phyloP scores from a whole-genome alignment of 2,888 invertebrate genomes.

The Drosophila meridiana region DNA sequence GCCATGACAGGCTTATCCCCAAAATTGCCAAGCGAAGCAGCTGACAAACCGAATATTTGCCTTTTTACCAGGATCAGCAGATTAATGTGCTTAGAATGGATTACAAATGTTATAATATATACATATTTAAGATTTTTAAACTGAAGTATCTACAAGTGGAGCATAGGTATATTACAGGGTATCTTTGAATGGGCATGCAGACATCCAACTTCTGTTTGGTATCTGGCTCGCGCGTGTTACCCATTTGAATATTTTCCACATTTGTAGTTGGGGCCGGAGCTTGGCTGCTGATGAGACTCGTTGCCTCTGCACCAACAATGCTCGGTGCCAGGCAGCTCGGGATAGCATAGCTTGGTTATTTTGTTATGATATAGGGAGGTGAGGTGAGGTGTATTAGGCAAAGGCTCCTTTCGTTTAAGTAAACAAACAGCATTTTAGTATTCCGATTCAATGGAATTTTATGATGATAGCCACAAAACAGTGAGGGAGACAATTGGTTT shows the following conservation, averaged over 20 bases:
- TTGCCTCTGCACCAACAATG: background rate
- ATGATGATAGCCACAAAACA: background rate
- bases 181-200: background rate
- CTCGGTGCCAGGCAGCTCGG: background rate
- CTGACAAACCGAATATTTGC: background rate
- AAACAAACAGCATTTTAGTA: background rate
- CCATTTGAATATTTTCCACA: background rate
- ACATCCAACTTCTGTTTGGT: background rate
- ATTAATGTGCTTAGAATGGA: slow-evolving; percentile 1
- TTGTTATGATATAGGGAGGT: background rate
- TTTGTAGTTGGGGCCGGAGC: background rate
- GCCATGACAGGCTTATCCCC: slow-evolving; percentile 23
- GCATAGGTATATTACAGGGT: background rate
- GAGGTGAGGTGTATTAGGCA: background rate
- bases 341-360: background rate
- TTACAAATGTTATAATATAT: background rate
- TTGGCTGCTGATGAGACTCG: background rate
- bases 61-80: background rate
- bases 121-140: too few relatives aligned
- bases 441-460: background rate
- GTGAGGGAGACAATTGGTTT: too few relatives aligned
- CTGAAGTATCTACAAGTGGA: background rate
- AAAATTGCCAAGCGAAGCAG: slow-evolving; percentile 20
- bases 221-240: background rate
- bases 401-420: background rate